Conservation (phyloP, 1,140 invertebrate species). For the Tribolium castaneum region DNA sequence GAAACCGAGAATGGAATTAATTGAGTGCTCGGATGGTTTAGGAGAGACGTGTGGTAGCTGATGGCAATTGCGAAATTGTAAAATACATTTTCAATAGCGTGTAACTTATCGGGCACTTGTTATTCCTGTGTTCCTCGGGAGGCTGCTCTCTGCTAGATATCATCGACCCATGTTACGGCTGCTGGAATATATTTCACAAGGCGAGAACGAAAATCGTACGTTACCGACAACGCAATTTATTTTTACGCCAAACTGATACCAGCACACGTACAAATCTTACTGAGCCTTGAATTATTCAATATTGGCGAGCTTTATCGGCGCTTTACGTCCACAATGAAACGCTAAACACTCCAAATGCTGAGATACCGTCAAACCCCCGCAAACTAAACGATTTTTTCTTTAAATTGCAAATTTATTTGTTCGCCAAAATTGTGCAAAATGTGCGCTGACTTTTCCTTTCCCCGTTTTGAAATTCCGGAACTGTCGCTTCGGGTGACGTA, state of each 20-base stretch:
- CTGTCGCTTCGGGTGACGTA: neutral
- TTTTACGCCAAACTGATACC: constrained; percentile 12
- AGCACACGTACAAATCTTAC: neutral
- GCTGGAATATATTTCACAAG: constrained; percentile 40
- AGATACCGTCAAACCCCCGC: too few relatives aligned
- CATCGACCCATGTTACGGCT: constrained; percentile 40
- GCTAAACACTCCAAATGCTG: too few relatives aligned
- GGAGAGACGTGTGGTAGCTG: neutral
- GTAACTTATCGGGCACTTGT: constrained; percentile 43
- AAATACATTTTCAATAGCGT: constrained; percentile 43
- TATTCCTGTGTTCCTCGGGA: constrained; percentile 37
- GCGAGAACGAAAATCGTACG: constrained; percentile 13
- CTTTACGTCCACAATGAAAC: too few relatives aligned
- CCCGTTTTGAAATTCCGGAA: neutral
- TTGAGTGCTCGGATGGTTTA: neutral
- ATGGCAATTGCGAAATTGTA: constrained; percentile 4
- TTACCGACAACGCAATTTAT: constrained; percentile 31
- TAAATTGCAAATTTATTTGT: too few relatives aligned
- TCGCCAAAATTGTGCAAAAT: too few relatives aligned
- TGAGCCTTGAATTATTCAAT: constrained; percentile 28
- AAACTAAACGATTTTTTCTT: too few relatives aligned
- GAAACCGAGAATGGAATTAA: neutral
- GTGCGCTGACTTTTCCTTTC: too few relatives aligned
- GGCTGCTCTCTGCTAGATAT: constrained; percentile 40
- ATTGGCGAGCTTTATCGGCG: neutral